Evolutionary conservation across 1,140 invertebrate genomes (phyloP).

Genomic region (Oreohelix idahoensis): DNA sequence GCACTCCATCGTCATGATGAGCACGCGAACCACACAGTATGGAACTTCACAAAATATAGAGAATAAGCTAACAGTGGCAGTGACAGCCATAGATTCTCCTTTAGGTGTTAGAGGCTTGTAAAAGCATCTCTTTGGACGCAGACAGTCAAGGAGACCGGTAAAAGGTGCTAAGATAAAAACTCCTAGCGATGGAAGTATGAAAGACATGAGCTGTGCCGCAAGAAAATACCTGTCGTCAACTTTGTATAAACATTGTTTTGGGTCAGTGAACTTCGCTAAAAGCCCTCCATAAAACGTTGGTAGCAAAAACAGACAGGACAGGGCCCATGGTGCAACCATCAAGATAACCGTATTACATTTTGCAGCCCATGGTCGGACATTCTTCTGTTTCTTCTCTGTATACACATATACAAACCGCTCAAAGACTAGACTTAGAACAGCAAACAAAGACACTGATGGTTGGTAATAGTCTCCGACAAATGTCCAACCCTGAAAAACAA

Average conservation of each 20-base stretch:
- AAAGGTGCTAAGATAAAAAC: constrained; percentile 41
- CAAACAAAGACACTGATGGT: constrained; percentile 37
- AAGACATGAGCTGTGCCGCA: constrained; percentile 40
- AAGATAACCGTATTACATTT: constrained; percentile 38
- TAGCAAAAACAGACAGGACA: constrained; percentile 37
- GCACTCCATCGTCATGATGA: constrained; percentile 46
- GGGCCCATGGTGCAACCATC: constrained; percentile 45
- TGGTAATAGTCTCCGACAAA: constrained; percentile 38
- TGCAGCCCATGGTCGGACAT: constrained; percentile 18
- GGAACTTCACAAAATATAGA: constrained; percentile 47
- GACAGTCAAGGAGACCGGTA: constrained; percentile 43
- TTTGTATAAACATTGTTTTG: constrained; percentile 35
- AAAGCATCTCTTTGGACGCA: constrained; percentile 39
- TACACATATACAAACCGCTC: constrained; percentile 48
- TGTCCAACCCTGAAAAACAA: constrained; percentile 24
- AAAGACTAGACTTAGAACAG: constrained; percentile 39
- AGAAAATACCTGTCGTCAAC: constrained; percentile 42
- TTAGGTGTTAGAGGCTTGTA: constrained; percentile 39
- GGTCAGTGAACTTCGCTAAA: constrained; percentile 20
- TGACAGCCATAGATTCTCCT: constrained; percentile 43
- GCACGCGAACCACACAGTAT: constrained; percentile 49
- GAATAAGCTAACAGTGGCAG: constrained; percentile 39
- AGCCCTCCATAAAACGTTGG: constrained; percentile 41
- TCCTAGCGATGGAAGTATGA: constrained; percentile 35
- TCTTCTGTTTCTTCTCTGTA: constrained; percentile 30